Base-by-base conservation (phyloP, 2,113 vertebrate species). In the Urocolius indicus region DNA sequence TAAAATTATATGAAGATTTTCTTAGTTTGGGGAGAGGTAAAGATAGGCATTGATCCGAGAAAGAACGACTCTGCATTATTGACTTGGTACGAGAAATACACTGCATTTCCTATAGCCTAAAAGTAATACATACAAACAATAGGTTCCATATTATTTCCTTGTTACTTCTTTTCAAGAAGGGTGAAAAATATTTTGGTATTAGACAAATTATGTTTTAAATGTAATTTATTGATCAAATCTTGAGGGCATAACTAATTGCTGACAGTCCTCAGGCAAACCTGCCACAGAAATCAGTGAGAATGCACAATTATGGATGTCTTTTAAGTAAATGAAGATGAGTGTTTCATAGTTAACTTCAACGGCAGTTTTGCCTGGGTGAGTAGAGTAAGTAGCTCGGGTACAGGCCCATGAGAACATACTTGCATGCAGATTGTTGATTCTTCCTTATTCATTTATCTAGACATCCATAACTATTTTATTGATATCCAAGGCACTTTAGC, bases 401-500 rank as follows among this genome's bases (percentile, higher is more conserved):
- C 21, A 32, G 54, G 7, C 82, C 82, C 8, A 1, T 0, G 4
- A 71, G 82, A 80, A 58, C 38, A 19, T 91, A 23, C 63, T 90
- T 63, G 20, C 63, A 69, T 68, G 51, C 9, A 77, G 10, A 77
- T 41, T 90, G 55, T 58, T 75, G 45, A 26, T 85, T 89, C 73
- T 77, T 80, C 79, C 91, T 77, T 17, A 41, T 66, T 83, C 51
- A 86, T 87, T 85, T 94, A 52, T 90, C 95, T 94, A 91, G 82
- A 36, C 2, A 52, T 12, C 29, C 43, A 71, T 87, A 79, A 49
- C 85, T 88, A 83, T 71, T 52, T 5, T 43, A 71, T 27, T 59
- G 30, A 62, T 29, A 74, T 93, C 57, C 65, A 80, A 85, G 59
- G 38, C 46, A 80, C 72, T 93, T 91, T 58, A 85, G 82, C 32